A percentile compares a stretch with the other conserved stretches of the same genome.
These are phyloP conservation scores for Anabas testudineus DNA, from an alignment of 2,797 vertebrate genomes.

Conservation along the genomic window DNA sequence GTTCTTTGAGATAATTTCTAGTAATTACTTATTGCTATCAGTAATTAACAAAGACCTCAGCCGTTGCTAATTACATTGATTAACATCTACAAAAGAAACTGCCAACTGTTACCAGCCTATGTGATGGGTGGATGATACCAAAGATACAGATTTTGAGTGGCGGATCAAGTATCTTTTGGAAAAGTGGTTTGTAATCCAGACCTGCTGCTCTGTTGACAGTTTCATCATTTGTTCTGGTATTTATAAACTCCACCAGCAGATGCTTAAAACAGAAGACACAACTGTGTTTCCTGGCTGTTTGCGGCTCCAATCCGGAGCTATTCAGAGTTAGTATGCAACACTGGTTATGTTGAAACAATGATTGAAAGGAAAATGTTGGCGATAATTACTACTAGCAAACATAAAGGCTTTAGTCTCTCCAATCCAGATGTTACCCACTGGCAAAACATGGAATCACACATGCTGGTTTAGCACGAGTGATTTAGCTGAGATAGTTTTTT, in stretches of 20 bases:
- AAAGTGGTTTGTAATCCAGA: neutral
- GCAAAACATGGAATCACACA: constrained; percentile 6
- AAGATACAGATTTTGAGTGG: neutral
- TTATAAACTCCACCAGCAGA: constrained; percentile 2
- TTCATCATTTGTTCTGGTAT: neutral
- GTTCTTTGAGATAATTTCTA: neutral
- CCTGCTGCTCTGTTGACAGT: neutral
- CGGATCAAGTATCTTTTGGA: neutral
- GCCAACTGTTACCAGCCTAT: neutral
- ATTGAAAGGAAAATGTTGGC: constrained; percentile 6
- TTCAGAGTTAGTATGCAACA: constrained; percentile 18
- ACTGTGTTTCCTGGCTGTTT: neutral
- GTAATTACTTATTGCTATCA: neutral
- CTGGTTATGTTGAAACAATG: constrained; percentile 6
- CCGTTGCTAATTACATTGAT: neutral
- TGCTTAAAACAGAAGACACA: neutral
- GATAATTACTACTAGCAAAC: constrained; percentile 11
- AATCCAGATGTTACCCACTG: constrained; percentile 10
- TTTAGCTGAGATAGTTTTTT: neutral
- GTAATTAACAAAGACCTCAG: neutral
- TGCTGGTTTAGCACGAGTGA: neutral
- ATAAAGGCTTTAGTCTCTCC: neutral
- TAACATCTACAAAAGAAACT: neutral
- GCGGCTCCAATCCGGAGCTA: constrained; percentile 26
- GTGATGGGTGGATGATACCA: neutral